phyloP scores from a whole-genome alignment of 2,113 vertebrate species.

The Psilopogon haemacephalus region DNA sequence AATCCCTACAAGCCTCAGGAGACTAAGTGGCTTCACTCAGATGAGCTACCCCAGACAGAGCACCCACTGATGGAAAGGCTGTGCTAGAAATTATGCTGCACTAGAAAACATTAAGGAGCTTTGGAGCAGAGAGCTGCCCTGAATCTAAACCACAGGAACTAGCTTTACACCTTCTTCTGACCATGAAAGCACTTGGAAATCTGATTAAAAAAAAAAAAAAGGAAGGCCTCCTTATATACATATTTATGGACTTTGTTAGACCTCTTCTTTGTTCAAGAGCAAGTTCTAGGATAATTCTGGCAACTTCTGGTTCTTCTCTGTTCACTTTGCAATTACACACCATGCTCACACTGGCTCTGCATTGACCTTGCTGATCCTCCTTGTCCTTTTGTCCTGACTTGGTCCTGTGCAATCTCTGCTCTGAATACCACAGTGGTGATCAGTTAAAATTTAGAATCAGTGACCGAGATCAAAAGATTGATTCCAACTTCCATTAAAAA shows the following conservation, averaged over 20 bases:
- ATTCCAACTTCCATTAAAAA: not conserved
- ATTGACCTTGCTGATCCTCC: not conserved
- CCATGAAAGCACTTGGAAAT: slow-evolving; percentile 6
- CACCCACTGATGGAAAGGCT: not conserved
- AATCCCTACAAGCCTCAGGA: not conserved
- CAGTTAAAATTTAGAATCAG: not conserved
- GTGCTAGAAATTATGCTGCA: not conserved
- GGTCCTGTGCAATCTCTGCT: not conserved
- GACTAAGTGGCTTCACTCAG: not conserved
- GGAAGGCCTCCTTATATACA: not conserved
- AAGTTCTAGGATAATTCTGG: not conserved
- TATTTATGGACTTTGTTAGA: not conserved
- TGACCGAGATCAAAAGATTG: not conserved
- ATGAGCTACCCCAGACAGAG: not conserved
- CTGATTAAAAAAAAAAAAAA: not conserved
- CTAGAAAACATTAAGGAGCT: not conserved
- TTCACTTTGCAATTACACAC: slow-evolving; percentile 14
- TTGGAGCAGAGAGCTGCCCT: not conserved
- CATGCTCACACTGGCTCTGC: not conserved
- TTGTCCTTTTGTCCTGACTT: not conserved
- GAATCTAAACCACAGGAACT: not conserved
- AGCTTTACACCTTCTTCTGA: not conserved
- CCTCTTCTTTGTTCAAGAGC: not conserved
- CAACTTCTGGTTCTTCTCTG: not conserved
- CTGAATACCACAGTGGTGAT: not conserved